Evolutionary conservation across 2,888 invertebrate genomes (phyloP).

Genomic region (Sphaeridia pumilis): DNA sequence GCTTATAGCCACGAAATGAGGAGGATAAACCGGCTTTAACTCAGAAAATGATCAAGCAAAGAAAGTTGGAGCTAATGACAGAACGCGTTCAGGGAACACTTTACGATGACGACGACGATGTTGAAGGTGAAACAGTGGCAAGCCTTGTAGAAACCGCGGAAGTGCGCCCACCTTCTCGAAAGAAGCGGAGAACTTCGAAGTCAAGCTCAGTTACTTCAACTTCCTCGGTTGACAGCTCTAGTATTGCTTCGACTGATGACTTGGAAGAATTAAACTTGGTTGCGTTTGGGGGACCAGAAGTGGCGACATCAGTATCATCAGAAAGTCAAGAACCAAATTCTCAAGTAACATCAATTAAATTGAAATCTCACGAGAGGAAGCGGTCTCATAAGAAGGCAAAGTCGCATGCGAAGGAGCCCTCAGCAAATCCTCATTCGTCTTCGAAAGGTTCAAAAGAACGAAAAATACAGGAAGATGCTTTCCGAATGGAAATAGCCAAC

Average conservation of each 20-base stretch:
- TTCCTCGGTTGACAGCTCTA: no score
- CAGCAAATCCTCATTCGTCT: neutral
- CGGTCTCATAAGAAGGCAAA: slow-evolving; percentile 16
- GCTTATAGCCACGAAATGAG: slow-evolving; percentile 60
- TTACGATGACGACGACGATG: slow-evolving; percentile 4
- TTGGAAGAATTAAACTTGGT: no score
- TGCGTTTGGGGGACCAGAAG: no score
- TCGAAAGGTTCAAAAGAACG: slow-evolving; percentile 16
- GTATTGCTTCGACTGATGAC: no score
- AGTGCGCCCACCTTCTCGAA: slow-evolving; percentile 3
- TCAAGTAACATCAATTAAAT: neutral
- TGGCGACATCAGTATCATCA: no score
- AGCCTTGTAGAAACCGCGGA: slow-evolving; percentile 1
- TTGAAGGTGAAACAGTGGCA: neutral
- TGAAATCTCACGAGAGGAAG: slow-evolving; percentile 5
- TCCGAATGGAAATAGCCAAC: slow-evolving; percentile 57
- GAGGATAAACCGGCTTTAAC: slow-evolving; percentile 60
- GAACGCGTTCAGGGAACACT: slow-evolving; percentile 16
- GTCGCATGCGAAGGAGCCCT: slow-evolving; percentile 4
- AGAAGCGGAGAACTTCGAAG: neutral
- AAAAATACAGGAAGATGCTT: slow-evolving; percentile 49
- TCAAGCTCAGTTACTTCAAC: no score
- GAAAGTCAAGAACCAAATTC: no score
- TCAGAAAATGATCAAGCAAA: slow-evolving; percentile 43
- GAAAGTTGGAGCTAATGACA: slow-evolving; percentile 20